Evolutionary conservation across 2,797 vertebrate species (phyloP).

Genomic region (Rhinophrynus dorsalis): DNA sequence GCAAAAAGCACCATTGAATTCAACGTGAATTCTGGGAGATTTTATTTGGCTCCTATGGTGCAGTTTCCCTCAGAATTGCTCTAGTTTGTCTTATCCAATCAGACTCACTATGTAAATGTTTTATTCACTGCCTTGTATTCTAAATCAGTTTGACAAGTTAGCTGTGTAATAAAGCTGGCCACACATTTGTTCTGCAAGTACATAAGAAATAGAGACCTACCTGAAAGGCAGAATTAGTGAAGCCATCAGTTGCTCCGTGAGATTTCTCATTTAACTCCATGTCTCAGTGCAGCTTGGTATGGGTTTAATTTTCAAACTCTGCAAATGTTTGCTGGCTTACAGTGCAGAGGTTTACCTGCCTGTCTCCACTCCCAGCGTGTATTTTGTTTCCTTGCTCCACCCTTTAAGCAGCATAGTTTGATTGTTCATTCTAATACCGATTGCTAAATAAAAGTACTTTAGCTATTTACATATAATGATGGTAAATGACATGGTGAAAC

Average conservation of each 20-base stretch:
- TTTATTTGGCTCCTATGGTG: too few relatives aligned
- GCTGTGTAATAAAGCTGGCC: too few relatives aligned
- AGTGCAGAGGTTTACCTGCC: slow-evolving; percentile 4
- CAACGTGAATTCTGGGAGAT: too few relatives aligned
- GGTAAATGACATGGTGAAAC: not conserved
- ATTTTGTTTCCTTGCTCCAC: slow-evolving; percentile 49
- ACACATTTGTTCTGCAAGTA: not conserved
- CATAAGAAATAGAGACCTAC: slow-evolving; percentile 51
- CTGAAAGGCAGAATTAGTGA: slow-evolving; percentile 64
- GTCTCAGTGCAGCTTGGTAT: not conserved
- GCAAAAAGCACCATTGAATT: too few relatives aligned
- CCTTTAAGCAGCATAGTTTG: slow-evolving; percentile 33
- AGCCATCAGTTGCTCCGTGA: not conserved
- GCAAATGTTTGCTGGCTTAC: not conserved
- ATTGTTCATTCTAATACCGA: slow-evolving; percentile 8
- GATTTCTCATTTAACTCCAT: slow-evolving; percentile 48
- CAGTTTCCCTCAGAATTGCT: too few relatives aligned
- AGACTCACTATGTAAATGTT: too few relatives aligned
- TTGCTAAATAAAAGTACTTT: slow-evolving; percentile 25
- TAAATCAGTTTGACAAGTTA: too few relatives aligned
- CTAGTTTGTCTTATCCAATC: too few relatives aligned
- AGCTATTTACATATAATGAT: slow-evolving; percentile 19
- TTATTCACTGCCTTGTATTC: too few relatives aligned
- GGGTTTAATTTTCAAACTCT: slow-evolving; percentile 14
- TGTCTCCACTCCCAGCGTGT: slow-evolving; percentile 31